Base-by-base conservation (phyloP, 1,140 invertebrate genomes). In the Lordiphosa stackelbergi region DNA sequence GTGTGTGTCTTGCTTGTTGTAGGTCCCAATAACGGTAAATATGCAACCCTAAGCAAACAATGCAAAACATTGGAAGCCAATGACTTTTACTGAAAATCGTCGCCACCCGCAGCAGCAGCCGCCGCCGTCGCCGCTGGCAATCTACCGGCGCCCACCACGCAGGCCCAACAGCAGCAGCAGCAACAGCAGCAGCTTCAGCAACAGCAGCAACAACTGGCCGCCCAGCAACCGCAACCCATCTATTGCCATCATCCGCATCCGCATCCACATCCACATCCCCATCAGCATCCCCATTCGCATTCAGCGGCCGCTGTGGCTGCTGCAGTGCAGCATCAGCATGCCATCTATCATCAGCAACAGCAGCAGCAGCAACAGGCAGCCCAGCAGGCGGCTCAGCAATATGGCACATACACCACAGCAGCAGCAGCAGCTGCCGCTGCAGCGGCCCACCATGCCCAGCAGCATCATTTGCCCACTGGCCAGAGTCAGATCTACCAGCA, bases 51-150 rank as follows among this genome's bases (percentile, higher is more conserved):
- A 89, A 96, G 94, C 92, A 96, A 96, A 90, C 95, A 96, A 90
- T 97, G 95, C 92, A 97, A 97, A 90, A 97, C 95, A 56, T 90
- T 96, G 47, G 95, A 96, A 90, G 95, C 95, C 60, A 95, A 93
- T 87, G 95, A 97, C 90, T 97, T 96, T 90, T 97, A 97, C 94
- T 97, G 94, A 95, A 94, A 92, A 88, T 91, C 90, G 89, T 91
- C 90, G 89, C 88, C 89, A 88, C 90, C 90, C 68, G 64, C 68
- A 56, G 66, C 81, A 69, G 78, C 73, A 74, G 71, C 71, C 69
- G 72, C 70, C 45, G 55, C 66, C 13, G 75, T 61, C 12, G 62
- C 66, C 59, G 83, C 69, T 51, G 71, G 63, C 52, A 71, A 69
- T 28, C 10, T 69, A 31, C 77, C 73, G 47, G 65, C 73, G 51